phyloP scores from a whole-genome alignment of 2,888 invertebrate species.

The Dermolepida albohirtum region DNA sequence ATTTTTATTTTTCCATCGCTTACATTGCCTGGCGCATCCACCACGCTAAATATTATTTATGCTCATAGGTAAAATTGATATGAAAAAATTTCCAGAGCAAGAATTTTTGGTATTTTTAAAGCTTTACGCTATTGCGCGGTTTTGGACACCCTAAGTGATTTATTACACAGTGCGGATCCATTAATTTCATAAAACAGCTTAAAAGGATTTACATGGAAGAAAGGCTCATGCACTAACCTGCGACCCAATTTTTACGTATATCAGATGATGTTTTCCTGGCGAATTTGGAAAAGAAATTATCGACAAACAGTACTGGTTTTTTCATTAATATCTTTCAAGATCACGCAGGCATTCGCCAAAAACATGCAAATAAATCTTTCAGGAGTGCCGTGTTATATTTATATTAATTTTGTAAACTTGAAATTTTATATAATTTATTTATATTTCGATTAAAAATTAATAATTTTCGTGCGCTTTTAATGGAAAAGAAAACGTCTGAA shows the following conservation, averaged over 20 bases:
- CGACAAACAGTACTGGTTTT: conserved; percentile 5
- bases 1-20: no score
- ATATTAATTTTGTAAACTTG: no score
- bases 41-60: not conserved
- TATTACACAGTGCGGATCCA: conserved; percentile 27
- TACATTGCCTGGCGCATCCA: no score
- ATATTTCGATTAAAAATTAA: no score
- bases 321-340: not conserved
- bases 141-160: conserved; percentile 25
- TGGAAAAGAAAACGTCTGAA: no score
- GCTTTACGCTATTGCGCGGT: conserved; percentile 9
- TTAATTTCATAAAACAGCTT: conserved; percentile 34
- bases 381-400: no score
- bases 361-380: no score
- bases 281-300: conserved; percentile 24
- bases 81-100: conserved; percentile 14
- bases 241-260: conserved; percentile 26
- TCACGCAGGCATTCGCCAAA: no score
- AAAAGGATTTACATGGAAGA: conserved; percentile 28
- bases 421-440: no score
- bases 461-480: no score
- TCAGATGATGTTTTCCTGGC: conserved; percentile 16
- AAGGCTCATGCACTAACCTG: conserved; percentile 9
- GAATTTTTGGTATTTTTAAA: conserved; percentile 19
- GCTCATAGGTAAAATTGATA: conserved; percentile 29